Conservation (phyloP, 2,797 vertebrate genomes). For the Malurus splendens region DNA sequence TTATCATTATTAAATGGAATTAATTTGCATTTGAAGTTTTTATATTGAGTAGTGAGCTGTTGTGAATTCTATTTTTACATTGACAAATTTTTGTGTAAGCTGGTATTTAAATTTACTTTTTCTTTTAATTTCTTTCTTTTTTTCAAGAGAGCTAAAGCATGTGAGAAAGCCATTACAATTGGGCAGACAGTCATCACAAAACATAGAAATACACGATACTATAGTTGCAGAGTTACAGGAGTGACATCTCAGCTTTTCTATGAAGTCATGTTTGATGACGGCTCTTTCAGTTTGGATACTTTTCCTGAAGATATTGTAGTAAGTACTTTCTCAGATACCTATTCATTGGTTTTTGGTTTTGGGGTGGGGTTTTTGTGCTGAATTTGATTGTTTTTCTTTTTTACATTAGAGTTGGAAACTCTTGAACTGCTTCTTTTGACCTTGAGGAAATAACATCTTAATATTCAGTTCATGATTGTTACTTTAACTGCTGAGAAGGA, state of each 20-base stretch:
- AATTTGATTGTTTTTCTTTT: neutral
- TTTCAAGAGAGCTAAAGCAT: conserved; percentile 80
- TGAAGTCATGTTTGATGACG: conserved; percentile 95
- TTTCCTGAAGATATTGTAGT: conserved; percentile 97
- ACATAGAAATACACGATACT: conserved; percentile 93
- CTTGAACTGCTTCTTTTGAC: neutral
- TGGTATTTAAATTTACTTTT: neutral
- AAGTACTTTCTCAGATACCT: conserved; percentile 57
- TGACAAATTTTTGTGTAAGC: neutral
- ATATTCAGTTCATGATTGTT: conserved; percentile 24
- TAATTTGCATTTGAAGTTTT: neutral
- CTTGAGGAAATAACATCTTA: neutral
- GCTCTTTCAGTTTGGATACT: conserved; percentile 93
- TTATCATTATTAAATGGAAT: neutral
- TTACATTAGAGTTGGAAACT: neutral
- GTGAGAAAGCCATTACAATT: conserved; percentile 78
- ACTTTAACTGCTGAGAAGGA: neutral
- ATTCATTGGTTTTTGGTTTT: neutral
- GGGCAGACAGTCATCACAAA: conserved; percentile 96
- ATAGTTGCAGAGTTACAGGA: conserved; percentile 87
- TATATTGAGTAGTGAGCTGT: neutral
- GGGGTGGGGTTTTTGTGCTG: neutral
- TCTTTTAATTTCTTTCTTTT: neutral
- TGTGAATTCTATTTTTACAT: neutral
- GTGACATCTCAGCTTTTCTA: conserved; percentile 91